Base-by-base conservation (phyloP, 2,113 vertebrate genomes). In the Malaclemys terrapin region DNA sequence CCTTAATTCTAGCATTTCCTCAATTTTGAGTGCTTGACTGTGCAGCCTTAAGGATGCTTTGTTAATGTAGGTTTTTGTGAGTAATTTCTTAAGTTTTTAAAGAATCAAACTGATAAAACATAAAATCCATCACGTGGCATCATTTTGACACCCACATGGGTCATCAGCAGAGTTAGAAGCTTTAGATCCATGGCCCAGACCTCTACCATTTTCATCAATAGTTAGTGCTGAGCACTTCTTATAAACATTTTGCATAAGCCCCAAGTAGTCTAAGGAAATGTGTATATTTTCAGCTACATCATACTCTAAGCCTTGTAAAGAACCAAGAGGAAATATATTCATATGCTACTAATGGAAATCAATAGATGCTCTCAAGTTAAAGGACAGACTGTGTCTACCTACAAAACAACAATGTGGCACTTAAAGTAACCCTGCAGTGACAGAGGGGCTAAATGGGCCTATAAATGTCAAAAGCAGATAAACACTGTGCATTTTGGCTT, bases 381-480 rank as follows among this genome's bases (percentile, higher is more conserved):
- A 27, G 29, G 19, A 53, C 4, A 62, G 62, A 91, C 81, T 11
- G 2, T 52, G 4, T 54, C 84, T 80, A 29, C 76, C 78, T 88
- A 5, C 22, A 90, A 56, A 57, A 86, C 47, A 84, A 47, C 45
- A 42, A 0, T 8, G 6, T 12, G 11, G 16, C 53, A 8, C 22
- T 69, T 89, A 38, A 93, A 90, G 24, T 65, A 85, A 79, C 24
- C 50, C 29, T 76, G 42, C n/a, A 84, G 8, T 8, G n/a, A 22
- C 1, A 81, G 38, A 82, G 22, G 0, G 81, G n/a, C 35, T 47
- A 35, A 62, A 54, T 81, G 4, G 16, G 24, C 1, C 57, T 92
- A 49, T 56, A 93, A 89, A 91, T 14, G 87, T 95, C 53, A 57
- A 89, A 45, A 89, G 42, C 76, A 92, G 35, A 79, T 22, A n/a